phyloP scores from a whole-genome alignment of 2,888 invertebrate species.

The Unio delphinus region DNA sequence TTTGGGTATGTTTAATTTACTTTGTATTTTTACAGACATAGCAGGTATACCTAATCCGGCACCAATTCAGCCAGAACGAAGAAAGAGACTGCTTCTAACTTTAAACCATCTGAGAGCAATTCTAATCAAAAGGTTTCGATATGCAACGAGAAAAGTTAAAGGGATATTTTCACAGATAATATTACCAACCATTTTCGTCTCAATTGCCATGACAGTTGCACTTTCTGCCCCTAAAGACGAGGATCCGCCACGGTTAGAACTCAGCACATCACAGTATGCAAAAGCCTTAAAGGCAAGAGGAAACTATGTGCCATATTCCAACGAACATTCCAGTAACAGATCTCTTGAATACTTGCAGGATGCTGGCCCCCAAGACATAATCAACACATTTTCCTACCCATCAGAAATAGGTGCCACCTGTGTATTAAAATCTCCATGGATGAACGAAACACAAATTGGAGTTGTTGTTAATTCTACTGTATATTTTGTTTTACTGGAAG shows the following conservation, averaged over 20 bases:
- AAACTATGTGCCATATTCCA: conserved; percentile 68
- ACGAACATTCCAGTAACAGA: conserved; percentile 38
- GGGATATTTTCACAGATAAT: conserved; percentile 71
- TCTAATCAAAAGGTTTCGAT: conserved; percentile 70
- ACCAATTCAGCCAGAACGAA: no score
- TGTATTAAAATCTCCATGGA: conserved; percentile 61
- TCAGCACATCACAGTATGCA: conserved; percentile 71
- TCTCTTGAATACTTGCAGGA: conserved; percentile 16
- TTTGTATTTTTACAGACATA: no score
- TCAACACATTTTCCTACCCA: conserved; percentile 66
- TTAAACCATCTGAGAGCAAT: conserved; percentile 71
- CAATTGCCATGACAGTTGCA: conserved; percentile 70
- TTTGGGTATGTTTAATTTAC: no score
- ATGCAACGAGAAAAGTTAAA: conserved; percentile 71
- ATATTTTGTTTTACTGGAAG: no score
- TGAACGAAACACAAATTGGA: no score
- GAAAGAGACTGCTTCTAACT: conserved; percentile 12
- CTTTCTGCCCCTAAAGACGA: conserved; percentile 64
- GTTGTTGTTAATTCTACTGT: no score
- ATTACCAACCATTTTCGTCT: conserved; percentile 68
- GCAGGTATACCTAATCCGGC: no score
- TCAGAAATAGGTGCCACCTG: conserved; percentile 72
- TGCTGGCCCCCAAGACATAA: conserved; percentile 55
- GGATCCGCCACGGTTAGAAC: conserved; percentile 61
- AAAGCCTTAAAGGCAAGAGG: conserved; percentile 71